Evolutionary conservation across 2,113 vertebrate species (phyloP).

Genomic region (Bos javanicus): DNA sequence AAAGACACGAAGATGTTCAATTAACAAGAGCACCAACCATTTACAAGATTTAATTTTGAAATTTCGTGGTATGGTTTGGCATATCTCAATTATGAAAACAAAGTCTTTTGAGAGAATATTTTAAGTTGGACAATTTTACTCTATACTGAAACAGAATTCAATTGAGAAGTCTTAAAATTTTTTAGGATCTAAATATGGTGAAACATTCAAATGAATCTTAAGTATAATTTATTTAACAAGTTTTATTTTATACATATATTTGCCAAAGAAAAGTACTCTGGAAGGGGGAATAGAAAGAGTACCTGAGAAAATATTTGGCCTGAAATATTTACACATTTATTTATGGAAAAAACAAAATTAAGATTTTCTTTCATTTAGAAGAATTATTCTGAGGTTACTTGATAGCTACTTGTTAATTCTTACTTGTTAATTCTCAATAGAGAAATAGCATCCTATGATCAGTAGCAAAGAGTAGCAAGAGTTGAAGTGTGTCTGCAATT

Average conservation of each 20-base stretch:
- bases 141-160: slow-evolving; percentile 31
- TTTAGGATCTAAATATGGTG: slow-evolving; percentile 34
- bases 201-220: slow-evolving; percentile 11
- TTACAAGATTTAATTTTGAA: background rate
- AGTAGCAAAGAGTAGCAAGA: background rate
- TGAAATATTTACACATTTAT: slow-evolving; percentile 14
- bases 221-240: slow-evolving; percentile 30
- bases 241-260: slow-evolving; percentile 13
- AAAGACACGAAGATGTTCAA: background rate
- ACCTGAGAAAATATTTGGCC: slow-evolving; percentile 19
- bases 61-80: background rate
- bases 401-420: no score
- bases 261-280: slow-evolving; percentile 26
- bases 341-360: background rate
- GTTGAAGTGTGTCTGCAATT: background rate
- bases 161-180: slow-evolving; percentile 26
- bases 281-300: slow-evolving; percentile 12
- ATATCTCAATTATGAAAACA: background rate
- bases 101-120: slow-evolving; percentile 17
- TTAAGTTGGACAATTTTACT: slow-evolving; percentile 47
- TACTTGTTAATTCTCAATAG: background rate
- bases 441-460: background rate
- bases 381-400: background rate
- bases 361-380: background rate
- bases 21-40: no score